Evolutionary conservation across 2,113 vertebrate species (phyloP), one percentile per base, ranked within the genome.

Genomic region (Delphinapterus leucas): DNA sequence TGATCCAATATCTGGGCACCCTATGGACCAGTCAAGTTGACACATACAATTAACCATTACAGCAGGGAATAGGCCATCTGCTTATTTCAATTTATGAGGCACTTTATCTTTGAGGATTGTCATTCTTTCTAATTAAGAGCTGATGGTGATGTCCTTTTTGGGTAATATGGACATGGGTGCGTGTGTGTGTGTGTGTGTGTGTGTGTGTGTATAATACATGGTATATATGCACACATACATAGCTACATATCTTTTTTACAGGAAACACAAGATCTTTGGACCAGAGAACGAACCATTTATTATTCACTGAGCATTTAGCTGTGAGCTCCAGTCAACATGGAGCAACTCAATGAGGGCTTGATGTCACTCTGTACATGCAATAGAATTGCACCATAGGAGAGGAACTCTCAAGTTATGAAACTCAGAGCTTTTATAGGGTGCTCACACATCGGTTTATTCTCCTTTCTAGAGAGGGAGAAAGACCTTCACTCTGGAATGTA

Each of bases 61-160:
- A 76, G 65, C 25, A 80, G 28, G 31, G 33, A 79, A 77, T 79
- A 71, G 26, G 20, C 14, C 36, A 70, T 95, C 21, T 92, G 63
- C 20, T 80, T 77, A 88, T 86, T 91, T 96, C 41, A 97, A 68
- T 28, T 94, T 33, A 58, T 60, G 73, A 53, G 76, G 5, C 28
- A 84, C 13, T 90, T 82, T 91, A 38, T 90, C 68, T 82, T 87
- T 73, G 49, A 93, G 58, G 28, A 55, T 21, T 80, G 13, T 58
- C 89, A 60, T 88, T 82, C 77, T 77, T 89, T 95, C 60, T 36
- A 58, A n/a, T 86, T 86, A 93, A 85, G 60, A 86, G 23, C 11
- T 94, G 55, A 85, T 67, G 25, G 2, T 89, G 28, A 90, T 44
- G 2, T 47, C 15, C 73, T 92, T 10, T 71, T 89, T 36, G 73